Base-by-base conservation (phyloP, 1,140 invertebrate genomes). In the Drosophila nigromelanica region DNA sequence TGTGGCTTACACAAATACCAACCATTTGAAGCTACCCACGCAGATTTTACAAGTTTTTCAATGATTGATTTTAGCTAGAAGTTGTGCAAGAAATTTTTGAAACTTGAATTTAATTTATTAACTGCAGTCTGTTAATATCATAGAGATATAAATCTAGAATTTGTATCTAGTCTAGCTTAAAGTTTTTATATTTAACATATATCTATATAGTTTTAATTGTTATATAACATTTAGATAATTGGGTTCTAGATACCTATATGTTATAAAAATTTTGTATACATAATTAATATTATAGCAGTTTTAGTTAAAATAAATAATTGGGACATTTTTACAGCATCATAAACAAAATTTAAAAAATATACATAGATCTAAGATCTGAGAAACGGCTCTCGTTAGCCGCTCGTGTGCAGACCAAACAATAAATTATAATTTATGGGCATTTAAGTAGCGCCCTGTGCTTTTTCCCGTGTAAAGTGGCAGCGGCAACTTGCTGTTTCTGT, bases 371-470 rank as follows among this genome's bases (percentile, higher is more conserved):
- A 35, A 37, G 15, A 60, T 42, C 14, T n/a, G n/a, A 35, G 56
- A 45, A 35, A 40, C 67, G 15, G 18, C 51, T 50, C 51, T 71
- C 68, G 67, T 27, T 15, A 40, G 10, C 59, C 55, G 30, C 42
- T 51, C 43, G 33, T 12, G 4, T 33, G 33, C 42, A 39, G 52
- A 21, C 69, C 58, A 50, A 70, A 68, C 85, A 72, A 89, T 87
- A 89, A 89, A 89, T 89, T 89, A 89, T 89, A 89, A 89, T 89
- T 89, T 89, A 89, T 89, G 76, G 76, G 48, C 75, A 77, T 89
- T 89, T 89, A 89, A 89, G 83, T 87, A 85, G 83, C 76, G 43
- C 69, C 52, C 73, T 40, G 69, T 56, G 60, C 58, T 39, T 74
- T 71, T 50, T 12, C 30, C 48, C 10, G 54, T 76, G 56, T 63